A percentile compares a stretch with the other conserved stretches of the same genome.
Conservation (phyloP, 2,797 vertebrate genomes). For the Enteromius mattozi region DNA sequence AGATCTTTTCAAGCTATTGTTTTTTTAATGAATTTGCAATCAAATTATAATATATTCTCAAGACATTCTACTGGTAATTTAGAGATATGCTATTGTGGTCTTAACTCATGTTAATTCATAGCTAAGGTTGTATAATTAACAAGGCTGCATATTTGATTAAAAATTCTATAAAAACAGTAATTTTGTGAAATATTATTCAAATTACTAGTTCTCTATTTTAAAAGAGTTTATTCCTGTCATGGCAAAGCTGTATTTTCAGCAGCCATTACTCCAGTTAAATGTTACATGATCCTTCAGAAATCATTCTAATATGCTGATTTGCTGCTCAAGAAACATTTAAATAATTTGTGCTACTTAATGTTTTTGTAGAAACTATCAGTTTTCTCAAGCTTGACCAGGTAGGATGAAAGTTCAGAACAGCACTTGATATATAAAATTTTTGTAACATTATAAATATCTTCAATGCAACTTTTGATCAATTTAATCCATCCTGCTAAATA, state of each 20-base stretch:
- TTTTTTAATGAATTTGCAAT: background rate
- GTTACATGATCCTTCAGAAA: background rate
- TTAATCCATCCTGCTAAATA: background rate
- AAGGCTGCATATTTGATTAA: background rate
- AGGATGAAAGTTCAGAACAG: background rate
- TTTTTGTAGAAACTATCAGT: background rate
- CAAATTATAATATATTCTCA: background rate
- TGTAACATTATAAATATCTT: background rate
- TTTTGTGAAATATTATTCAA: background rate
- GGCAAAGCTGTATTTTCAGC: background rate
- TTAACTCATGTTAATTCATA: background rate
- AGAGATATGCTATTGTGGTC: background rate
- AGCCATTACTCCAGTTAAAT: background rate
- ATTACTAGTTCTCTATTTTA: background rate
- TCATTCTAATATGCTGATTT: background rate
- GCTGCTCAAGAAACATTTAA: background rate
- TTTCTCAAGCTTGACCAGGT: background rate
- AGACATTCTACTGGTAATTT: background rate
- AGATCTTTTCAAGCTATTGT: background rate
- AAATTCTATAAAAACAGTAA: background rate
- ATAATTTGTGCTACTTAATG: background rate
- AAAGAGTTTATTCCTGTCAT: background rate
- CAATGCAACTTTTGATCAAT: background rate
- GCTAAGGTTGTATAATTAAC: background rate
- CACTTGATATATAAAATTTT: background rate